Percentiles rank a stretch among this genome's conserved stretches.
phyloP scores from a whole-genome alignment of 2,888 invertebrate species.

The Conops quadrifasciatus region DNA sequence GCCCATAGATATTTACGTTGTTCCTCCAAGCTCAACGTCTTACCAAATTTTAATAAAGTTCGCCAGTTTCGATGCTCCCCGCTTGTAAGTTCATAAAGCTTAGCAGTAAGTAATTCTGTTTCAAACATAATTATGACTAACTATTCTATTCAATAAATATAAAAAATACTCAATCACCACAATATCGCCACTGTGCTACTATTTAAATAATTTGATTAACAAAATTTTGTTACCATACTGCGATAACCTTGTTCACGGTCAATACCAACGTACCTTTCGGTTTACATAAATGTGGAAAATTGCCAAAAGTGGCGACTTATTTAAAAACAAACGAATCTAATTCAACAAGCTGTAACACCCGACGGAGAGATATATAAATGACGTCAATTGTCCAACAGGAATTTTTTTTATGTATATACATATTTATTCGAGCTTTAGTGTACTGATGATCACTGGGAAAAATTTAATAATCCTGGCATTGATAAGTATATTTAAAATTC shows the following conservation, averaged over 20 bases:
- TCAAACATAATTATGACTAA: constrained; percentile 11
- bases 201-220: neutral
- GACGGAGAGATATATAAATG: too few species aligned
- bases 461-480: constrained; percentile 38
- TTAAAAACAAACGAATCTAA: too few species aligned
- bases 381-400: too few species aligned
- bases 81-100: constrained; percentile 48
- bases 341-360: too few species aligned
- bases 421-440: too few species aligned
- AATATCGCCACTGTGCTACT: neutral
- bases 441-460: too few species aligned
- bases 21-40: constrained; percentile 52
- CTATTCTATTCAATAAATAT: neutral
- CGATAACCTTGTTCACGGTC: constrained; percentile 28
- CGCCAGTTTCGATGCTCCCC: constrained; percentile 63
- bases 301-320: too few species aligned
- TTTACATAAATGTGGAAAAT: constrained; percentile 26
- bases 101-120: constrained; percentile 1
- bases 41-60: constrained; percentile 60
- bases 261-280: constrained; percentile 27
- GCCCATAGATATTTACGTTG: constrained; percentile 75
- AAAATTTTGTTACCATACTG: neutral
- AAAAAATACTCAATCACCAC: neutral
- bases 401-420: too few species aligned
- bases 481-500: constrained; percentile 55